These are phyloP conservation scores for Pammene fasciana DNA, from an alignment of 2,888 invertebrate species.

Conservation along the genomic window DNA sequence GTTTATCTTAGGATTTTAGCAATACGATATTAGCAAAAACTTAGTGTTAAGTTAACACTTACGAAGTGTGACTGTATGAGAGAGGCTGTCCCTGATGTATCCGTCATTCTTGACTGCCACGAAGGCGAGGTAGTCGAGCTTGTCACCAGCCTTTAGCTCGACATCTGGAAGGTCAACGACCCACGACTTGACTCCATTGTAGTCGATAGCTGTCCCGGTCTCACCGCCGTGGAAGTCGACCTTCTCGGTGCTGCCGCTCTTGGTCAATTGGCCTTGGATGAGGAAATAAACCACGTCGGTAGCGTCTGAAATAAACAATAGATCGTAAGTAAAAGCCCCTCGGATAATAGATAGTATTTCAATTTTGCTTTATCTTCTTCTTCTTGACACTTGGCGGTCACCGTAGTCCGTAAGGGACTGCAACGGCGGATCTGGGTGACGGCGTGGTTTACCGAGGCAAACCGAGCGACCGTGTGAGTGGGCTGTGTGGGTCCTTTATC, in stretches of 20 bases:
- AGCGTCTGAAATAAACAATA: conserved; percentile 67
- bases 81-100: conserved; percentile 68
- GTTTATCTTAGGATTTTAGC: too few relatives aligned
- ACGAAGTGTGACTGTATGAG: conserved; percentile 69
- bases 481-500: too few relatives aligned
- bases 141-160: conserved; percentile 78
- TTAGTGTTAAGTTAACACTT: conserved; percentile 37
- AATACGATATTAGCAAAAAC: too few relatives aligned
- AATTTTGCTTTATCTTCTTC: too few relatives aligned
- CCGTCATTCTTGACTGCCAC: conserved; percentile 78
- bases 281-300: conserved; percentile 81
- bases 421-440: too few relatives aligned
- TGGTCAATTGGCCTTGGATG: conserved; percentile 86
- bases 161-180: conserved; percentile 71
- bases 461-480: too few relatives aligned
- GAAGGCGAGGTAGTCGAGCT: conserved; percentile 85
- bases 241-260: conserved; percentile 67
- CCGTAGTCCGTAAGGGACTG: too few relatives aligned
- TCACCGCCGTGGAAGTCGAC: conserved; percentile 82
- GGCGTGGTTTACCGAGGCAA: too few relatives aligned
- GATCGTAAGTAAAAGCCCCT: too few relatives aligned
- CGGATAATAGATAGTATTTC: too few relatives aligned
- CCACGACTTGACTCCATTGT: conserved; percentile 73
- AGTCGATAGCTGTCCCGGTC: conserved; percentile 50
- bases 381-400: too few relatives aligned